Conservation (phyloP, 1,140 invertebrate genomes). For the Caenorhabditis briggsae region DNA sequence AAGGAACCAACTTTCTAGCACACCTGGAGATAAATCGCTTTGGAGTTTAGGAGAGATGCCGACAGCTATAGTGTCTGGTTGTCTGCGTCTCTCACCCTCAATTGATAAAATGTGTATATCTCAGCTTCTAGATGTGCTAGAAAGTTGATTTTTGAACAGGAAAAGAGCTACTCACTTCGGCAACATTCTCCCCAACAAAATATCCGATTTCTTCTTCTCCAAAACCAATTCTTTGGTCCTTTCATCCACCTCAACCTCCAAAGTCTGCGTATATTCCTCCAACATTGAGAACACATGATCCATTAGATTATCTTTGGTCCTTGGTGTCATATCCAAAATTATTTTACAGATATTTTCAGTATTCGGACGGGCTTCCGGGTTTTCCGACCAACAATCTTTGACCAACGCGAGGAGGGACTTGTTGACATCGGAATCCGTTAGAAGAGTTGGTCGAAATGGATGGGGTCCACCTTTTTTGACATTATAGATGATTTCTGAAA, state of each 20-base stretch:
- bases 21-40: no score
- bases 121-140: no score
- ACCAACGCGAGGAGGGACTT: conserved; percentile 58
- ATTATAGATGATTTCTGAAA: conserved; percentile 62
- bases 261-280: conserved; percentile 66
- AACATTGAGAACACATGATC: conserved; percentile 69
- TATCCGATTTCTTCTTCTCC: conserved; percentile 70
- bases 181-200: conserved; percentile 68
- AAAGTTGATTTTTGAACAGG: no score
- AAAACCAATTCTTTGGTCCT: conserved; percentile 67
- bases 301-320: conserved; percentile 76
- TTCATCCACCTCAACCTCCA: conserved; percentile 63
- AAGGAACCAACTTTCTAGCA: no score
- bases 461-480: conserved; percentile 59
- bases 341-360: conserved; percentile 39
- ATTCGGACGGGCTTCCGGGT: conserved; percentile 53
- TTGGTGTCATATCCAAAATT: conserved; percentile 17
- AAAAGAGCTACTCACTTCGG: conserved; percentile 58
- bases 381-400: conserved; percentile 68
- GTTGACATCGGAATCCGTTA: conserved; percentile 58
- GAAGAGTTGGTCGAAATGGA: conserved; percentile 55
- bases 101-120: no score
- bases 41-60: no score
- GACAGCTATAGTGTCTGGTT: no score
- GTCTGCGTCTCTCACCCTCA: no score